These are phyloP conservation scores for Smithornis capensis DNA, from an alignment of 2,113 vertebrate genomes.

Conservation along the genomic window DNA sequence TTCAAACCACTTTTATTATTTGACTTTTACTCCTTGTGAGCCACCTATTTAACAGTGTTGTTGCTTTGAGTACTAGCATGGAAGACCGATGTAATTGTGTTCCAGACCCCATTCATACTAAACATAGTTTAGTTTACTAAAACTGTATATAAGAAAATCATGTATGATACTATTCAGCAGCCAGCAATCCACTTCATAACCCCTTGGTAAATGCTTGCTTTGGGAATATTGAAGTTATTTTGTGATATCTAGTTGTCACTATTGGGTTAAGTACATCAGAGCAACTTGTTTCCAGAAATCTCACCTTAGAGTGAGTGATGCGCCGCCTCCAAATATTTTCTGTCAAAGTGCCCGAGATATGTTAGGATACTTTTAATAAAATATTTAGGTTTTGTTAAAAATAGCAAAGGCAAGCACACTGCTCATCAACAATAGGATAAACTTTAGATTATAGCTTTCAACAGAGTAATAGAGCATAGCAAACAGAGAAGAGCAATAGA, in stretches of 20 bases:
- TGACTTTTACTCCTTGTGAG: background rate
- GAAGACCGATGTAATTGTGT: background rate
- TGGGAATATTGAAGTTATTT: background rate
- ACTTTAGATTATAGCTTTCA: conserved; percentile 31
- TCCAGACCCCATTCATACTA: background rate
- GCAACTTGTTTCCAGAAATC: background rate
- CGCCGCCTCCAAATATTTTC: background rate
- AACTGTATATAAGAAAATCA: background rate
- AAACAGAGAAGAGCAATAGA: background rate
- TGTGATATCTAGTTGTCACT: background rate
- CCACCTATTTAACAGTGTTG: background rate
- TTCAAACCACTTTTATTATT: background rate
- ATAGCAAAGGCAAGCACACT: background rate
- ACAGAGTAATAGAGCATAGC: background rate
- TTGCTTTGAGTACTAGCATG: background rate
- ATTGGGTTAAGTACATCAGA: background rate
- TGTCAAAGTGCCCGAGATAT: background rate
- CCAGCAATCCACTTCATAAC: background rate
- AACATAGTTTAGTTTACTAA: background rate
- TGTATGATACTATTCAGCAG: background rate
- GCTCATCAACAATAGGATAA: background rate
- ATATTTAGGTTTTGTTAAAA: background rate
- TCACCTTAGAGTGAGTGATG: background rate
- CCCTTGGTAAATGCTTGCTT: background rate
- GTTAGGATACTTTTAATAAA: background rate